Base-by-base conservation (phyloP, 2,888 invertebrate species). In the Ethmia dodecea region DNA sequence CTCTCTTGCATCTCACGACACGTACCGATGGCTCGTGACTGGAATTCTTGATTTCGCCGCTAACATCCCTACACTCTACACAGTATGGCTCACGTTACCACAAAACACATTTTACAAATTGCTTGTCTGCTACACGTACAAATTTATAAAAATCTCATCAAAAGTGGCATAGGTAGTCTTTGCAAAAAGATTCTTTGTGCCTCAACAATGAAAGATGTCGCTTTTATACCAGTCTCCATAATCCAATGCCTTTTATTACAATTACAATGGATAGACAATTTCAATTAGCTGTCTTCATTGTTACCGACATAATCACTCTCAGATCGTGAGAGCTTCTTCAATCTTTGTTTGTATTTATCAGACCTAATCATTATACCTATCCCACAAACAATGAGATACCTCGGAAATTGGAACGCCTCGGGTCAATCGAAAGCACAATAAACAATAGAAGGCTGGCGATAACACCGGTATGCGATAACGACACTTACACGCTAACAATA, bases 1-100 rank as follows among this genome's bases (percentile, higher is more conserved):
- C 77, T 71, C 50, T 54, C 61, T 59, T 51, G 52, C 60, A 76
- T 77, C 73, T 77, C 76, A 75, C 74, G 74, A 68, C 64, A 49
- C 49, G 53, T 63, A 54, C 59, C 58, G 59, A 60, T 56, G 51
- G 54, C 44, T 74, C 74, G 75, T 76, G 74, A 75, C 77, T 66
- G 55, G 70, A 71, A 65, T 66, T 51, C 55, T 55, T 49, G 63
- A 61, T 63, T 49, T 45, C 47, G 38, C 45, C 30, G 39, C 55
- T 50, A 55, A 38, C 33, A 43, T 38, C 22, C 22, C 22, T 22
- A n/a, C n/a, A n/a, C n/a, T n/a, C n/a, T n/a, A n/a, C n/a, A n/a
- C n/a, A n/a, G n/a, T n/a, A n/a, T 4, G 8, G 22, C 22, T n/a
- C 37, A 40, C 27, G 33, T 13, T 28, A 35, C 28, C 33, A 13